A percentile compares a stretch with the other conserved stretches of the same genome.
These are phyloP conservation scores for Micromussa lordhowensis DNA, from an alignment of 92 coral and sea anemone genomes.

Conservation along the genomic window DNA sequence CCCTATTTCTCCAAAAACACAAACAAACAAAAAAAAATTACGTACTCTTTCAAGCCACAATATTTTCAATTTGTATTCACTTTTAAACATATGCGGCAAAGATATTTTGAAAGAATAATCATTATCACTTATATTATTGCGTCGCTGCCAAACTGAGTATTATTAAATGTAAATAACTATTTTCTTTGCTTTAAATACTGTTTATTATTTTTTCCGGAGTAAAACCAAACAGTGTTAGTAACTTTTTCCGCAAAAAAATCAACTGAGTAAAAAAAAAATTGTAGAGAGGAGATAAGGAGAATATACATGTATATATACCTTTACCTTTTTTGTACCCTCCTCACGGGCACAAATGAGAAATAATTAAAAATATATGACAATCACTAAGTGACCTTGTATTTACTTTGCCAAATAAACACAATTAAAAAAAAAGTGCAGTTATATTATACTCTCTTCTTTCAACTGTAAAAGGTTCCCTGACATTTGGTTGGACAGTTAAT, in stretches of 20 bases:
- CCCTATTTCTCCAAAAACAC: background rate
- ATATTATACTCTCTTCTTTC: background rate
- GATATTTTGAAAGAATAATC: background rate
- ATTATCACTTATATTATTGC: background rate
- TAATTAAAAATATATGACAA: background rate
- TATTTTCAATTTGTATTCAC: constrained; percentile 3
- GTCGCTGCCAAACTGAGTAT: background rate
- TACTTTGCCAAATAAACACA: constrained; percentile 8
- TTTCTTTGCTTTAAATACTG: background rate
- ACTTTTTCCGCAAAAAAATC: background rate
- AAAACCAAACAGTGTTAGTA: background rate
- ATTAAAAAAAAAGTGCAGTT: background rate
- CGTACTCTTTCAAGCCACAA: too few species aligned
- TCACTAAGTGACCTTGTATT: background rate
- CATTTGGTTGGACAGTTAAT: background rate
- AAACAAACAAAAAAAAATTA: background rate
- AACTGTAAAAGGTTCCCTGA: background rate
- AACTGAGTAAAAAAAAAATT: background rate
- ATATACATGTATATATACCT: too few species aligned
- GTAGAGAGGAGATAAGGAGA: background rate
- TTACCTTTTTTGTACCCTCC: background rate
- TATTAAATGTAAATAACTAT: constrained; percentile 1
- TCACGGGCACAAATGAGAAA: background rate
- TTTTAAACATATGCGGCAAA: background rate
- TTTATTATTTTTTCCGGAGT: background rate